Base-by-base conservation (phyloP, 2,797 vertebrate species). In the Philypnodon macrostomus region DNA sequence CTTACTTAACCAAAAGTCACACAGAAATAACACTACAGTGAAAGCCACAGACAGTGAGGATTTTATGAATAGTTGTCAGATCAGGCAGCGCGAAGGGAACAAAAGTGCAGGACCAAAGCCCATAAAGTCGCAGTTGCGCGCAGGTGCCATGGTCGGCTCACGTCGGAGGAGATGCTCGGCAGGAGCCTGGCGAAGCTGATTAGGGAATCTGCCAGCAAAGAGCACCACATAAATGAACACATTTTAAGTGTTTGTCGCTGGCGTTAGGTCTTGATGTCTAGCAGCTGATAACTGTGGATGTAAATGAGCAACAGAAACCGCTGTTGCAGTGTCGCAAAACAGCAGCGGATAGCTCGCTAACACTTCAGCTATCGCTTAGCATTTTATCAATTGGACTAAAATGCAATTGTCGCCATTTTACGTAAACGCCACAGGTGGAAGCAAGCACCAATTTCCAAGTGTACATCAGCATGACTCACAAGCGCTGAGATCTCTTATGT, bases 291-390 rank as follows among this genome's bases (percentile, higher is more conserved):
- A 8, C 3, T 53, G 6, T 50, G 6, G 30, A 2, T 7, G 2
- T 34, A 19, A 7, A 33, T 14, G 26, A 32, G 45, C 38, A 2
- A 36, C 34, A 11, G 15, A 4, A 23, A 4, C 39, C 1, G 49
- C 55, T 27, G 5, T 7, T 9, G 10, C 7, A 33, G 46, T 4
- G 4, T 14, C 23, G 53, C 30, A 51, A 52, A 41, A 15, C 17
- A 32, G 30, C 51, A 3, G 40, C 19, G 17, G 31, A 4, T 54
- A 73, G 52, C 49, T 35, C 2, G 58, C 65, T 64, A 49, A 27
- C 57, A 17, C 15, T 24, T 17, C 11, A 6, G 48, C 24, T 17
- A 32, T 37, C 26, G 16, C 15, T 29, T n/a, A 30, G 24, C 6
- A 5, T 33, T 27, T 12, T 0, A n/a, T 13, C 27, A n/a, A 3